These are phyloP conservation scores for Rhimphoctona megacephalus DNA, from an alignment of 2,888 invertebrate species.

Conservation along the genomic window DNA sequence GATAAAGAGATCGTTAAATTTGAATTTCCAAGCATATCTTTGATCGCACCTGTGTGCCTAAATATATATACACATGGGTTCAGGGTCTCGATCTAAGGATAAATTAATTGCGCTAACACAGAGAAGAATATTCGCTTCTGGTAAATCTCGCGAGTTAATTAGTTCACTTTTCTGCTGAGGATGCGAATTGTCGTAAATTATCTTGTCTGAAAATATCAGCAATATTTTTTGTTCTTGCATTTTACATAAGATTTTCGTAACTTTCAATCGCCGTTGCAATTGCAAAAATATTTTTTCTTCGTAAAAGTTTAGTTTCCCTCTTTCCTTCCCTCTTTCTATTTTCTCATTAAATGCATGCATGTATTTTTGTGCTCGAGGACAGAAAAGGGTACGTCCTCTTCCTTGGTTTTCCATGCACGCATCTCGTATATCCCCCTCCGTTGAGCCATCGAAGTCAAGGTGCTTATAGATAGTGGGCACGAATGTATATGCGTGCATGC, in stretches of 20 bases:
- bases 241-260: conserved; percentile 32
- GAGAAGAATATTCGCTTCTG: conserved; percentile 61
- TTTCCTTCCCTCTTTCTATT: background rate
- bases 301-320: background rate
- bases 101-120: conserved; percentile 63
- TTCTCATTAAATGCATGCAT: conserved; percentile 45
- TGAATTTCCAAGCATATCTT: conserved; percentile 23
- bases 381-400: conserved; percentile 60
- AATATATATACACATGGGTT: background rate
- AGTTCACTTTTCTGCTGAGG: background rate
- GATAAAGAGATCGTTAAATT: conserved; percentile 11
- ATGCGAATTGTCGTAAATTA: conserved; percentile 24
- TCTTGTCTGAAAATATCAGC: conserved; percentile 15
- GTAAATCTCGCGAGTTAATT: conserved; percentile 42
- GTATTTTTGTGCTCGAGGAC: conserved; percentile 45
- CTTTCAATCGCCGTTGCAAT: background rate
- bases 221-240: background rate
- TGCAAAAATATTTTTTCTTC: background rate
- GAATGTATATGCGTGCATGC: conserved; percentile 66
- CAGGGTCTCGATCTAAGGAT: conserved; percentile 57
- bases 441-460: background rate
- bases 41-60: conserved; percentile 38
- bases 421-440: conserved; percentile 54
- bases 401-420: conserved; percentile 69
- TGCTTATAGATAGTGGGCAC: conserved; percentile 54